Evolutionary conservation across 1,140 invertebrate genomes (phyloP), one percentile per base, ranked within the genome.

Genomic region (Meloidogyne chitwoodi): DNA sequence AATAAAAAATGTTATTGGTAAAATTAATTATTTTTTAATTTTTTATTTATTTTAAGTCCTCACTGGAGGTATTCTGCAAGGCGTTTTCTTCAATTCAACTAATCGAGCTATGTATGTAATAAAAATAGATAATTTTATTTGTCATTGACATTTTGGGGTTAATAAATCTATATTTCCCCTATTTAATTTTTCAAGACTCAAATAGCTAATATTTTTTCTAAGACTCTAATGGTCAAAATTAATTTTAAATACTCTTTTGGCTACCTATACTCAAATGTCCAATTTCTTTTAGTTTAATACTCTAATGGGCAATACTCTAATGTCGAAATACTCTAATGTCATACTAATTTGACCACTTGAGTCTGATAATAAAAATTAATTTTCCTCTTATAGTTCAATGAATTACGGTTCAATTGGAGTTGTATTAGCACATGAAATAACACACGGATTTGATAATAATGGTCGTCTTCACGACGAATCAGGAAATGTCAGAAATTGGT

Each of bases 381-480:
- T 0, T 26, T 26, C 0, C 10, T 8, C 10, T 10, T 64, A 29
- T 31, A 79, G 78, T 38, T 22, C 77, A 24, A 78, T 79, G 63
- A 79, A 79, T 64, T 79, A 79, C 44, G 78, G 79, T 26, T 66
- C 79, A 16, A 80, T 79, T 19, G 78, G 78, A 24, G 56, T 38
- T 5, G 73, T 79, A n/a, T 44, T 81, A 24, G 79, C 79, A 10
- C 78, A 79, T 22, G 94, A 96, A 90, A 93, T 96, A 64, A 95
- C 93, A 0, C 94, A 96, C 85, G 93, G 93, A 14, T 95, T 95
- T 85, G 94, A 95, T 88, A 93, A 94, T 87, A 92, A 93, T 85
- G 89, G 89, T 87, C 62, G 79, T 0, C 79, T 75, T 27, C 75
- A 79, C 29, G 83, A 85, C 63, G 68, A 78, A 70, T 61, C n/a